phyloP scores from a whole-genome alignment of 1,140 invertebrate genomes.

The Aphelenchoides avenae region DNA sequence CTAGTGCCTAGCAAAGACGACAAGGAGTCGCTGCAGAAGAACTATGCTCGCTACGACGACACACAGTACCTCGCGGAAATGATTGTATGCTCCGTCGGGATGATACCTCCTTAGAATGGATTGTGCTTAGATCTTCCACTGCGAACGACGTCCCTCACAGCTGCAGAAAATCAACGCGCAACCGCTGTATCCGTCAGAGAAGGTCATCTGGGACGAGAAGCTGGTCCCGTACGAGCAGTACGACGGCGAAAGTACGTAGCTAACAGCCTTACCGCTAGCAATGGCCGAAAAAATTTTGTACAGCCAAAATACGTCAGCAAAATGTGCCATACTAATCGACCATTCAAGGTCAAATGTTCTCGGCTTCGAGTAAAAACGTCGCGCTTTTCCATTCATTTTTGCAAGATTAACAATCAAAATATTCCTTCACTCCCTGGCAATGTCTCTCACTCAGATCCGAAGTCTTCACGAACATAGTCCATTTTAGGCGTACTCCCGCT shows the following conservation, averaged over 20 bases:
- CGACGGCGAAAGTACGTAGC: conserved; percentile 73
- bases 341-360: too few species aligned
- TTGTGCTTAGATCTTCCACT: conserved; percentile 71
- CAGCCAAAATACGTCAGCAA: too few species aligned
- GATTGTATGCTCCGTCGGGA: conserved; percentile 30
- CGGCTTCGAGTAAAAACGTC: too few species aligned
- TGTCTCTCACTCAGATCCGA: too few species aligned
- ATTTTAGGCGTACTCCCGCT: conserved; percentile 70
- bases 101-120: conserved; percentile 12
- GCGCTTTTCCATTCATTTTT: too few species aligned
- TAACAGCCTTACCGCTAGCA: too few species aligned
- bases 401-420: too few species aligned
- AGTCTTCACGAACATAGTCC: conserved; percentile 3
- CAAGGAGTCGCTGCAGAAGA: conserved; percentile 65
- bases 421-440: too few species aligned
- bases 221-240: conserved; percentile 95
- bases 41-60: conserved; percentile 22
- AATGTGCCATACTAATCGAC: too few species aligned
- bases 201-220: conserved; percentile 98
- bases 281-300: too few species aligned
- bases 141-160: conserved; percentile 83
- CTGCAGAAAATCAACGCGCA: conserved; percentile 91
- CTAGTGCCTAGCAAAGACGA: conserved; percentile 73
- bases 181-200: conserved; percentile 95
- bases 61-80: conserved; percentile 36